A percentile compares a stretch with the other conserved stretches of the same genome.
Conservation (phyloP, 2,797 vertebrate genomes). For the Darevskia mixta region DNA sequence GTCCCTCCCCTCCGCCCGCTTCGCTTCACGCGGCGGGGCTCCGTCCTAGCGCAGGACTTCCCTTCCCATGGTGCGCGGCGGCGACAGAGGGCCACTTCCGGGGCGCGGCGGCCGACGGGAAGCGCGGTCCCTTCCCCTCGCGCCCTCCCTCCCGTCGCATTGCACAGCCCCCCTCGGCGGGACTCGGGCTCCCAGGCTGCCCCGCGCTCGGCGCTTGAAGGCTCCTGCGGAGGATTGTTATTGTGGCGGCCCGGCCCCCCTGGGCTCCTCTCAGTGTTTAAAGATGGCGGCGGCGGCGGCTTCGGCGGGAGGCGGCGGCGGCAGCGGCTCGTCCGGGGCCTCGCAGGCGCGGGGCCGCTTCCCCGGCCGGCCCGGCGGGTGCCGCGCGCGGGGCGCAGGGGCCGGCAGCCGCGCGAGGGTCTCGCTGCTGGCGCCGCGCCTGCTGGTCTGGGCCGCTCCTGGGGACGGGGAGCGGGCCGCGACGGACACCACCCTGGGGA, state of each 20-base stretch:
- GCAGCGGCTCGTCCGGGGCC: conserved; percentile 19
- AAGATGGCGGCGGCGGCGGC: conserved; percentile 42
- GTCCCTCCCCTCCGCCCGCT: not conserved
- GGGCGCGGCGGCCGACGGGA: not conserved
- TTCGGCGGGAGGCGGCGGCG: not conserved
- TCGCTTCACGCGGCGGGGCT: rapidly evolving
- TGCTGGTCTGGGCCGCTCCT: not conserved
- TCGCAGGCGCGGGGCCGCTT: conserved; percentile 13
- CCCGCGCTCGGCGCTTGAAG: conserved; percentile 6
- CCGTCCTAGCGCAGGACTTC: not conserved
- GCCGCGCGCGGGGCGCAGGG: conserved; percentile 13
- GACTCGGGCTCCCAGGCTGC: conserved; percentile 29
- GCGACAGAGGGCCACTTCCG: not conserved
- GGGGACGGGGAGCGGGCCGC: conserved; percentile 28
- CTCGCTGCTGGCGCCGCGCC: conserved; percentile 1
- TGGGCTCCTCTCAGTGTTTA: conserved; percentile 31
- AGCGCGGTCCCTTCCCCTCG: not conserved
- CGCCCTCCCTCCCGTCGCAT: not conserved
- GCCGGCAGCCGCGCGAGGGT: conserved; percentile 10
- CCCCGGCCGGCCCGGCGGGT: conserved; percentile 12
- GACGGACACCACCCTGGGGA: conserved; percentile 30
- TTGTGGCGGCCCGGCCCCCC: conserved; percentile 43
- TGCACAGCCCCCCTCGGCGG: not conserved
- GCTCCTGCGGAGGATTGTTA: conserved; percentile 32
- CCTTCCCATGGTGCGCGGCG: not conserved